Evolutionary conservation across 2,888 invertebrate species (phyloP), one percentile per base, ranked within the genome.

Genomic region (Drosophila mettleri): DNA sequence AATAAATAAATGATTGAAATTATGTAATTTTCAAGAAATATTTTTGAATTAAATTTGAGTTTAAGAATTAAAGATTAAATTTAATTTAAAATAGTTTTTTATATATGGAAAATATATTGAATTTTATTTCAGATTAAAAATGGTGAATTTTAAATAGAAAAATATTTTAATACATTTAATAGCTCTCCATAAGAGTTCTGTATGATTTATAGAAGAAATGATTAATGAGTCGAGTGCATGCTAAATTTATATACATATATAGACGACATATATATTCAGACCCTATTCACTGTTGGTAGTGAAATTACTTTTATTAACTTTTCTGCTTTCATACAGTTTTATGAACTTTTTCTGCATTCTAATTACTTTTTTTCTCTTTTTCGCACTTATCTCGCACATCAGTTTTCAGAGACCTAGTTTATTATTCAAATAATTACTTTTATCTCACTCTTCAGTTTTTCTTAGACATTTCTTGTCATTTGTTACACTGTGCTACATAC

Each of bases 381-480:
- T 14, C 20, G 12, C 48, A 18, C 20, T 48, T 16, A 33, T 22
- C 22, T 54, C 41, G 10, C 43, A 16, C 27, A 27, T 27, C 43
- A 43, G 14, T 41, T 41, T 41, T 24, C 41, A n/a, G 24, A 43
- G 43, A 45, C 16, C 27, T 3, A 49, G 6, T 12, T 38, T 20
- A 29, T 38, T 38, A 29, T 61, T 6, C 10, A 20, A 18, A 27
- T 33, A 62, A 62, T 48, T 62, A 48, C 24, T 39, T 41, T 38
- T 27, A 10, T 49, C 34, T 20, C 16, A 24, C 49, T 34, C n/a
- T n/a, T 31, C 24, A 24, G 29, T 54, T 39, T 12, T 31, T n/a
- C 22, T 16, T 20, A n/a, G 61, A 24, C n/a, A 14, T 49, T 51
- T 74, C 53, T 36, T 22, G 52, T 62, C 61, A 73, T 67, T 73